phyloP scores from a whole-genome alignment of 1,140 invertebrate genomes.

The Scaptomyza graminum region DNA sequence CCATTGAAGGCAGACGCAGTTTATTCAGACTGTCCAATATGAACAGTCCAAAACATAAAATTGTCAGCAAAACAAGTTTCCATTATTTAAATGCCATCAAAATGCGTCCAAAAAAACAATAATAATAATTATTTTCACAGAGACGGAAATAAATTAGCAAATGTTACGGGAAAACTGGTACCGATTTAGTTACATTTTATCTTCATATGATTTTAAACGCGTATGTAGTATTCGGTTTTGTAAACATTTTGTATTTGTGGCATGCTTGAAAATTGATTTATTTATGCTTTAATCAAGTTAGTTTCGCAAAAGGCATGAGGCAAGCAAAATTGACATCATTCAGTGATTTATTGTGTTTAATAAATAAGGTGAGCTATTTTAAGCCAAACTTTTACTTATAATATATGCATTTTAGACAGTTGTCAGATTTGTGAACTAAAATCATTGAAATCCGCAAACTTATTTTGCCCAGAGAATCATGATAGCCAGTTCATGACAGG shows the following conservation, averaged over 20 bases:
- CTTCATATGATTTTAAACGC: neutral
- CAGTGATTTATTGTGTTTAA: conserved; percentile 5
- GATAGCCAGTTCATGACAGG: conserved; percentile 76
- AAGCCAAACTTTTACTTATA: neutral
- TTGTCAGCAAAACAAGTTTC: conserved; percentile 43
- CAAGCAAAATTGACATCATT: conserved; percentile 32
- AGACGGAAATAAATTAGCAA: conserved; percentile 14
- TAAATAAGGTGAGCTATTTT: neutral
- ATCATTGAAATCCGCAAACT: no score
- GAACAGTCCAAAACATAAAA: conserved; percentile 17
- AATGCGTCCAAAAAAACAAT: conserved; percentile 14
- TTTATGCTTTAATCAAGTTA: conserved; percentile 29
- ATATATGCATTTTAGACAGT: neutral
- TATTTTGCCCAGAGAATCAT: neutral
- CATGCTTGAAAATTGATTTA: conserved; percentile 22
- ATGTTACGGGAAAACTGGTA: conserved; percentile 29
- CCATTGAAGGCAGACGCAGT: conserved; percentile 15
- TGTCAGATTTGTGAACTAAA: no score
- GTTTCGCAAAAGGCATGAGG: conserved; percentile 3
- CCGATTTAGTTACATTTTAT: conserved; percentile 3
- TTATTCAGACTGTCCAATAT: conserved; percentile 24
- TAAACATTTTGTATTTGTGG: conserved; percentile 10
- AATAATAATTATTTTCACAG: conserved; percentile 20
- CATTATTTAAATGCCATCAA: conserved; percentile 5
- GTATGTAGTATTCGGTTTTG: neutral